These are phyloP conservation scores for Sebastes vulpes DNA, from an alignment of 2,797 vertebrate genomes.

Conservation along the genomic window DNA sequence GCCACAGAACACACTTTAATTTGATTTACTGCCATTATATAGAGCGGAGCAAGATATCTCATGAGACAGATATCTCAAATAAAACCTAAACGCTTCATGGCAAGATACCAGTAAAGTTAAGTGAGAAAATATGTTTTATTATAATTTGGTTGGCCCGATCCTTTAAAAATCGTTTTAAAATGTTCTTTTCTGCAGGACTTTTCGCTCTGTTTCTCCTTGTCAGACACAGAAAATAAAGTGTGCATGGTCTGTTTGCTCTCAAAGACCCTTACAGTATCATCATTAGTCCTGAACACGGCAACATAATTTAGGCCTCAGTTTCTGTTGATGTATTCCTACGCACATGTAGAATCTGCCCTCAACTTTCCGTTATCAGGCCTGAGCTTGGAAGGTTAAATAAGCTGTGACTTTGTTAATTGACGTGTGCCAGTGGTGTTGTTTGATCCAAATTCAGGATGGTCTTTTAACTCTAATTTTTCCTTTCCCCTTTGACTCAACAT, in stretches of 20 bases:
- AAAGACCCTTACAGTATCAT: conserved; percentile 20
- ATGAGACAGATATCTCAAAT: background rate
- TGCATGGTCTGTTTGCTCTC: conserved; percentile 5
- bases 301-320: background rate
- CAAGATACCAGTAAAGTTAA: background rate
- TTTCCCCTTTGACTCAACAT: conserved; percentile 55
- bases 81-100: background rate
- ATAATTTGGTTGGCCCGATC: background rate
- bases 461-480: conserved; percentile 1
- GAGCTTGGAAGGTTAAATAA: conserved; percentile 47
- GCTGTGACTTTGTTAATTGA: conserved; percentile 46
- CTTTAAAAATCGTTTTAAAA: background rate
- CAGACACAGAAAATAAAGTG: conserved; percentile 16
- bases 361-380: conserved; percentile 21
- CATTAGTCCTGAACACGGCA: conserved; percentile 31
- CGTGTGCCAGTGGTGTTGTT: conserved; percentile 24
- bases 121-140: background rate
- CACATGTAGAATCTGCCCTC: conserved; percentile 31
- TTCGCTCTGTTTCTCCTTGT: conserved; percentile 1
- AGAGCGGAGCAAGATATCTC: background rate
- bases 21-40: background rate
- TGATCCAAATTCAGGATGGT: conserved; percentile 42
- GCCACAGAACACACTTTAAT: background rate
- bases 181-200: background rate
- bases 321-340: conserved; percentile 35